These are phyloP conservation scores for Saxidomus purpurata DNA, from an alignment of 1,140 invertebrate species.

Conservation along the genomic window DNA sequence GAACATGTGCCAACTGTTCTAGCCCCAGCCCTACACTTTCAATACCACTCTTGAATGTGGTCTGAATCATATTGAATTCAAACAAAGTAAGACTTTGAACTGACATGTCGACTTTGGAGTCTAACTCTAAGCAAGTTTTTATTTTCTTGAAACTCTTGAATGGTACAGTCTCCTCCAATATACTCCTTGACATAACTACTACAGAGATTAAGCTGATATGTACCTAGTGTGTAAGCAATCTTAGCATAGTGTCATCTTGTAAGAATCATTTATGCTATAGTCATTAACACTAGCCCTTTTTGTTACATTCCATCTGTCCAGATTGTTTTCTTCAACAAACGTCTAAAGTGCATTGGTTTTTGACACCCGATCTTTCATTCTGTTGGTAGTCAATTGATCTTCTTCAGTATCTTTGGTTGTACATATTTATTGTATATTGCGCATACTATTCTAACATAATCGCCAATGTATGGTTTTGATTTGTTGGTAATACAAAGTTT, in stretches of 20 bases:
- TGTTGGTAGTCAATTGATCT: background rate
- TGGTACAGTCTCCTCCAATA: background rate
- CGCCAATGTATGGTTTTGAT: slow-evolving; percentile 63
- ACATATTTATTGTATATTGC: slow-evolving; percentile 57
- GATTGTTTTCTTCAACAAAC: background rate
- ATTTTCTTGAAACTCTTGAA: background rate
- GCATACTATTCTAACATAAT: slow-evolving; percentile 65
- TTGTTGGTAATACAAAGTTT: slow-evolving; percentile 50
- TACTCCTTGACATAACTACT: background rate
- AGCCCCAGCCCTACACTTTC: too few relatives aligned
- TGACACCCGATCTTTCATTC: background rate
- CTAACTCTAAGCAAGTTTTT: too few relatives aligned
- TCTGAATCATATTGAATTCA: too few relatives aligned
- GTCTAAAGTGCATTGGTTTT: background rate
- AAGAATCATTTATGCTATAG: background rate
- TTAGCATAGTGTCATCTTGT: background rate
- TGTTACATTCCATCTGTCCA: background rate
- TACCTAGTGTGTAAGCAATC: background rate
- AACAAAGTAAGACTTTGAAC: too few relatives aligned
- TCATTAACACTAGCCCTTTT: background rate
- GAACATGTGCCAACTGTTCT: too few relatives aligned
- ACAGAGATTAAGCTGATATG: background rate
- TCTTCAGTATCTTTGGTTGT: background rate
- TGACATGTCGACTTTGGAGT: too few relatives aligned
- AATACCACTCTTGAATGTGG: too few relatives aligned